Conservation (phyloP, 2,797 vertebrate genomes). For the Amphiprion clarkii region DNA sequence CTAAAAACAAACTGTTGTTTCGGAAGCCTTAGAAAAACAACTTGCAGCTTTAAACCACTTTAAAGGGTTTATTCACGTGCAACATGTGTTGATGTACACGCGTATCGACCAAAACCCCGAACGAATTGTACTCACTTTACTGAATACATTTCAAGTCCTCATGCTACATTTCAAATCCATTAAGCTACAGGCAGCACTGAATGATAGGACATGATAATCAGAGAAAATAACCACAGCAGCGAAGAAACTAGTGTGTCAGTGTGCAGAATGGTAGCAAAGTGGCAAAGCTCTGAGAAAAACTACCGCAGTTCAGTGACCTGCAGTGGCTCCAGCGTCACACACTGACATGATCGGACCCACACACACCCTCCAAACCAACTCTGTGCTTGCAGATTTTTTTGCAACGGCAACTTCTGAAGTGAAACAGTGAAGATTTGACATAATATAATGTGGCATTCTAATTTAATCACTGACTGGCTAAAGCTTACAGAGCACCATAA, state of each 20-base stretch:
- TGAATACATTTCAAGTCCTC: constrained; percentile 32
- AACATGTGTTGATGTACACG: constrained; percentile 28
- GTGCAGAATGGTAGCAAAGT: neutral
- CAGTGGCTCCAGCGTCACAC: constrained; percentile 26
- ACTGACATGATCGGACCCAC: constrained; percentile 16
- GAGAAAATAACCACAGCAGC: constrained; percentile 20
- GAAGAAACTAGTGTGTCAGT: constrained; percentile 6
- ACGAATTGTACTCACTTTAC: constrained; percentile 29
- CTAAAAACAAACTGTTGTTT: constrained; percentile 68
- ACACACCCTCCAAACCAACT: constrained; percentile 7
- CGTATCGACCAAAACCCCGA: constrained; percentile 14
- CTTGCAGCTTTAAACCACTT: constrained; percentile 38
- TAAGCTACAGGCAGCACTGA: constrained; percentile 19
- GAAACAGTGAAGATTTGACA: constrained; percentile 29
- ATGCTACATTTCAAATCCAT: constrained; percentile 43
- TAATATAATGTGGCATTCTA: constrained; percentile 50
- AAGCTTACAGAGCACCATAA: constrained; percentile 29
- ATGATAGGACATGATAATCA: constrained; percentile 17
- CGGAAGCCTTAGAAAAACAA: constrained; percentile 46
- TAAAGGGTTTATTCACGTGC: constrained; percentile 30
- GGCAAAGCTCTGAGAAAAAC: too few species aligned
- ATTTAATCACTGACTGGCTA: constrained; percentile 58
- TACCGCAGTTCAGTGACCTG: constrained; percentile 32
- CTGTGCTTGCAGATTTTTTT: constrained; percentile 8
- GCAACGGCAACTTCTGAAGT: constrained; percentile 23